phyloP scores from a whole-genome alignment of 2,113 vertebrate genomes.

The Phalacrocorax pelagicus region DNA sequence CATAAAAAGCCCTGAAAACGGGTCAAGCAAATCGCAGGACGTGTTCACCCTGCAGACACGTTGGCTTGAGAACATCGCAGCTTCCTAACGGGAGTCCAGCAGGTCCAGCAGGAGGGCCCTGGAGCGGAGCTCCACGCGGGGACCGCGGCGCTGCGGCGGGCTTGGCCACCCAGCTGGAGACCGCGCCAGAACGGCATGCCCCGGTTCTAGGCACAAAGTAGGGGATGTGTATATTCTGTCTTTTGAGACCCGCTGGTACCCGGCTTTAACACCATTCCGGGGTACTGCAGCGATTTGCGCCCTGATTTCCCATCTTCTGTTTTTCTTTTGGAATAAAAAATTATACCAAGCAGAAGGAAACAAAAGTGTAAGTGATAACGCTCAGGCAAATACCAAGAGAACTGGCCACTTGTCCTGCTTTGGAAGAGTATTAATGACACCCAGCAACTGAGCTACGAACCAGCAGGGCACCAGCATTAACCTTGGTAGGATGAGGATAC shows the following conservation, averaged over 20 bases:
- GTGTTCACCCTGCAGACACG: background rate
- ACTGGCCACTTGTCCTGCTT: slow-evolving; percentile 6
- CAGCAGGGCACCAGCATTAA: background rate
- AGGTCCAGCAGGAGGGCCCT: background rate
- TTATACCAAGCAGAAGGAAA: background rate
- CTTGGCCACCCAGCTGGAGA: no score
- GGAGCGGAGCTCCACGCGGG: background rate
- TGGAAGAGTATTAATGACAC: slow-evolving; percentile 35
- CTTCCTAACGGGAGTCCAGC: background rate
- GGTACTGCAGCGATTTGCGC: background rate
- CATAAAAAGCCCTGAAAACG: background rate
- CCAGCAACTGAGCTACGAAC: background rate
- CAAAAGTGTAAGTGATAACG: background rate
- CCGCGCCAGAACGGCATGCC: rapidly evolving
- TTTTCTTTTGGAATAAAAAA: background rate
- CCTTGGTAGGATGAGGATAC: background rate
- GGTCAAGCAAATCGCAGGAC: background rate
- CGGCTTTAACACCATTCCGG: background rate
- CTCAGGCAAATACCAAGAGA: background rate
- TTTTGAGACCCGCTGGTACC: background rate
- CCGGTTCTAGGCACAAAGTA: background rate
- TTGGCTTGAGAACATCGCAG: background rate
- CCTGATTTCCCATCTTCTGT: background rate
- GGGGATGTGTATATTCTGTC: background rate
- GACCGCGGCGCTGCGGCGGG: background rate